Base-by-base conservation (phyloP, 2,888 invertebrate genomes). In the Xanthorhoe spadicearia region DNA sequence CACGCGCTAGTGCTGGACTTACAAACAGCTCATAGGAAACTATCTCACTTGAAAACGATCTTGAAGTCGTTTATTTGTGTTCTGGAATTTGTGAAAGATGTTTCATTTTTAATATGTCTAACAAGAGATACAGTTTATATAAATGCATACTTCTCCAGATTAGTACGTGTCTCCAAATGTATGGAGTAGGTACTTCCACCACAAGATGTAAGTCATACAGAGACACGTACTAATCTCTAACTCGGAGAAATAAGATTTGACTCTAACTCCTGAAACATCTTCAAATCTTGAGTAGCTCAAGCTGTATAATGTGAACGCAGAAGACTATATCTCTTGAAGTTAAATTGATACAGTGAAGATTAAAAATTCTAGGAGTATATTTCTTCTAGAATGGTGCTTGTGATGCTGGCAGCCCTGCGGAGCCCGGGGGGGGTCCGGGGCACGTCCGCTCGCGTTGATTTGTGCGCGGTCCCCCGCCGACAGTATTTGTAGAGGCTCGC, bases 381-480 rank as follows among this genome's bases (percentile, higher is more conserved):
- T 48, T 18, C 38, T 46, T 9, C 17, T 10, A 43, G 15, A 38
- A 23, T 59, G 4, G 43, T 50, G 13, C 1, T 4, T 49, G 38
- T 43, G 56, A n/a, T 2, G 9, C 38, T 53, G 68, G 58, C 88
- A 89, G 77, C 89, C 89, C 89, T 89, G 83, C 38, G 68, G 64
- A 75, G 79, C 78, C 87, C 71, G 80, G 83, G 85, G 90, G n/a
- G 90, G 90, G 88, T 84, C 85, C 71, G 69, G 71, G 81, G 80
- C 83, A 80, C 83, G 85, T 83, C 88, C 75, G 80, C 77, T 74
- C 83, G 83, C 87, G 89, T 87, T 92, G 92, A 90, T 90, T 92
- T 92, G 92, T 91, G 90, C 90, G 79, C 84, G 90, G 86, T 82
- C 88, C 86, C 92, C 92, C 89, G 92, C 86, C 81, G 92, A 82